Conservation (phyloP, 2,113 vertebrate genomes). For the Thamnaconus septentrionalis region DNA sequence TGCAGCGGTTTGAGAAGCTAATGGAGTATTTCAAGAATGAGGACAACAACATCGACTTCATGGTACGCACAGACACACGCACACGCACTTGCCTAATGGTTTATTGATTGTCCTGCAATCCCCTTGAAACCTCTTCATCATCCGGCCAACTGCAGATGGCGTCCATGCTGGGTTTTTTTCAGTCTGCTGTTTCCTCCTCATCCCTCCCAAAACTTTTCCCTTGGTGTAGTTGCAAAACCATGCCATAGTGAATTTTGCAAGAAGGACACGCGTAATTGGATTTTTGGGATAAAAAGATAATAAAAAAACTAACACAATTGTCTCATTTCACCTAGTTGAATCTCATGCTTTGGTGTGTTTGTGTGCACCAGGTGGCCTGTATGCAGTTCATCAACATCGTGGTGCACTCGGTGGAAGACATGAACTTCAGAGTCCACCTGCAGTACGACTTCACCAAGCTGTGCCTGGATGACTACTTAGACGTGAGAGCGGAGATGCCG, state of each 20-base stretch:
- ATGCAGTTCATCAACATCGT: slow-evolving; percentile 99
- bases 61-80: slow-evolving; percentile 73
- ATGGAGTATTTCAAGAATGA: slow-evolving; percentile 98
- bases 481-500: slow-evolving; percentile 74
- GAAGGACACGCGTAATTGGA: neutral
- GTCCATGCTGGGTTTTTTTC: slow-evolving; percentile 1
- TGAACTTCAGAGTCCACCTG: slow-evolving; percentile 97
- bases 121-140: slow-evolving; percentile 8
- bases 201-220: too few species aligned
- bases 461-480: slow-evolving; percentile 92
- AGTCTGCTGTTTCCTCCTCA: neutral
- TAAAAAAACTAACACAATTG: too few species aligned
- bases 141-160: neutral
- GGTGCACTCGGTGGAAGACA: slow-evolving; percentile 97
- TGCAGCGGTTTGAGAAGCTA: slow-evolving; percentile 92
- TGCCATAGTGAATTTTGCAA: too few species aligned
- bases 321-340: neutral
- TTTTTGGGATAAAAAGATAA: neutral
- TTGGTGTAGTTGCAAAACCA: too few species aligned
- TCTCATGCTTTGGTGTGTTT: neutral
- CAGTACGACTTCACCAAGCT: slow-evolving; percentile 97
- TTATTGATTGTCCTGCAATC: slow-evolving; percentile 38
- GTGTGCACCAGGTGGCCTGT: slow-evolving; percentile 86
- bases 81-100: slow-evolving; percentile 20
- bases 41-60: slow-evolving; percentile 98